Base-by-base conservation (phyloP, 2,113 vertebrate genomes). In the Spilogale gracilis region DNA sequence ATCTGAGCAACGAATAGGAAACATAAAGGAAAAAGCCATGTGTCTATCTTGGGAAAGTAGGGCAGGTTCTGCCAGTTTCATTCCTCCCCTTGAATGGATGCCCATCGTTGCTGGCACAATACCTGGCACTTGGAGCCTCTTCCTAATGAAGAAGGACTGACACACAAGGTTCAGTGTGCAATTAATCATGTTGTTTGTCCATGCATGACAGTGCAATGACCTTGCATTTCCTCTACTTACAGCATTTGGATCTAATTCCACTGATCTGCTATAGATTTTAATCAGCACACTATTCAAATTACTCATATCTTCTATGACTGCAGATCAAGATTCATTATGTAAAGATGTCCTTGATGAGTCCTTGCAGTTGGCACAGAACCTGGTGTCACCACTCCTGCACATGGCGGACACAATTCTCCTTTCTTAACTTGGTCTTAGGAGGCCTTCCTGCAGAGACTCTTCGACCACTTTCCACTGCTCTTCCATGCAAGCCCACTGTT, bases 101-200 rank as follows among this genome's bases (percentile, higher is more conserved):
- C 16, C 25, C 32, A 0, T 14, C 14, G 0, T 25, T 23, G 81
- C 23, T 7, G 3, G 4, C 45, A 20, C 1, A 0, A 0, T 3
- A 2, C 85, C 18, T 16, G 18, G 6, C 6, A 12, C 2, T 0
- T 0, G 18, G 21, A 58, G 3, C 10, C 7, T 2, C 56, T 54
- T 43, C 54, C n/a, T 12, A 4, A 2, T 56, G 82, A 52, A 76
- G 50, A 87, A 71, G 0, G 52, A 2, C 48, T 3, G 27, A 9
- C 5, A 0, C 13, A 30, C 32, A 38, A 5, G 0, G 18, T 52
- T 81, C 71, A 8, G 18, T 4, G 83, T 25, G 83, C 48, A 5
- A 2, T 1, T 13, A 5, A 21, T 17, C 0, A 9, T 7, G 1
- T 0, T 14, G 9, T 18, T 48, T 18, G 61, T 10, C 45, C 14